phyloP scores from a whole-genome alignment of 2,797 vertebrate genomes.

The Platyrinchus mystaceus region DNA sequence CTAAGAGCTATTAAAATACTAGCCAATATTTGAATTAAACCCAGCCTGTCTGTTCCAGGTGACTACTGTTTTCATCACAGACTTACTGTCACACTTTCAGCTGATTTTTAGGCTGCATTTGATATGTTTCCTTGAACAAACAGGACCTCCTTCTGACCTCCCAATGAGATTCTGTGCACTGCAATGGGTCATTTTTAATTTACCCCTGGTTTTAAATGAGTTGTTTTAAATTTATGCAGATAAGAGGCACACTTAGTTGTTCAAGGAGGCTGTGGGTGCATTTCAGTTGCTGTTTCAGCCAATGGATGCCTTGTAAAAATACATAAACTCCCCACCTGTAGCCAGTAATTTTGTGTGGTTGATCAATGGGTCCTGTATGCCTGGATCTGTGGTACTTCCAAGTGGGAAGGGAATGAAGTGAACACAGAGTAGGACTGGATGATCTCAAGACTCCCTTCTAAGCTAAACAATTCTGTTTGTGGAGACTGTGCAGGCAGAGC shows the following conservation, averaged over 20 bases:
- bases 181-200: background rate
- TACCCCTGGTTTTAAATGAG: background rate
- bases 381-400: background rate
- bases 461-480: background rate
- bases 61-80: background rate
- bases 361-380: rapidly evolving
- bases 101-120: background rate
- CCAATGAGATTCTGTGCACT: background rate
- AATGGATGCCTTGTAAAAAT: background rate
- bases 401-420: background rate
- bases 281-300: background rate
- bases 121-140: background rate
- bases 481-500: background rate
- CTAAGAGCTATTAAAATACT: background rate
- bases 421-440: rapidly evolving
- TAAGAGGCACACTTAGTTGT: rapidly evolving
- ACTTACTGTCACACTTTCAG: background rate
- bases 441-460: background rate
- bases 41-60: background rate
- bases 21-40: background rate
- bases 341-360: background rate
- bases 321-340: background rate
- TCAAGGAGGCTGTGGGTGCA: background rate
- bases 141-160: background rate
- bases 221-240: background rate